Evolutionary conservation across 2,113 vertebrate genomes (phyloP).

Genomic region (Nerophis lumbriciformis): DNA sequence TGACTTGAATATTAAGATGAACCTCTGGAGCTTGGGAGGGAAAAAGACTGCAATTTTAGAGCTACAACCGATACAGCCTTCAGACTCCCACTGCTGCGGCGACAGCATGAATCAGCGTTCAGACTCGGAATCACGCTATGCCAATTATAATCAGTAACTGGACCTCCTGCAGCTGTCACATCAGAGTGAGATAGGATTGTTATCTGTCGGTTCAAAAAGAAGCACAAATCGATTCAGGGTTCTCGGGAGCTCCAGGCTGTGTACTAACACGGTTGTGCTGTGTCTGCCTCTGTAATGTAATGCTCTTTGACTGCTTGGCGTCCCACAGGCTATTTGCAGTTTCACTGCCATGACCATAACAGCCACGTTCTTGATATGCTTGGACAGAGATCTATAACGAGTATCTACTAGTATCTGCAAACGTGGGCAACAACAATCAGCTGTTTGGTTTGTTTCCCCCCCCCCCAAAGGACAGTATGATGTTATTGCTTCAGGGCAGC

Average conservation of each 20-base stretch:
- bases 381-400: constrained; percentile 19
- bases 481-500: constrained; percentile 19
- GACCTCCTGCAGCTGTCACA: constrained; percentile 35
- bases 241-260: constrained; percentile 19
- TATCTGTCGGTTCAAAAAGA: constrained; percentile 37
- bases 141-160: constrained; percentile 48
- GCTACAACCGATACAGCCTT: background rate
- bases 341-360: constrained; percentile 31
- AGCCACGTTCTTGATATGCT: constrained; percentile 32
- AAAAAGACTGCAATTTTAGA: background rate
- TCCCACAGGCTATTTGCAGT: constrained; percentile 47
- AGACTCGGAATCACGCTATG: constrained; percentile 26
- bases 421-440: constrained; percentile 12
- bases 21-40: too few species aligned
- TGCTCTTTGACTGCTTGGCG: constrained; percentile 29
- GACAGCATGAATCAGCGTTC: constrained; percentile 18
- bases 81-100: constrained; percentile 7
- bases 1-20: background rate
- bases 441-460: background rate
- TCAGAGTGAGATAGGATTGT: constrained; percentile 25
- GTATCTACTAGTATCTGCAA: constrained; percentile 26
- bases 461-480: constrained; percentile 14
- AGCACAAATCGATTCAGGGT: constrained; percentile 40
- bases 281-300: constrained; percentile 25
- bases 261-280: constrained; percentile 34